Evolutionary conservation across 2,888 invertebrate species (phyloP), one percentile per base, ranked within the genome.

Genomic region (Maniola hyperantus): DNA sequence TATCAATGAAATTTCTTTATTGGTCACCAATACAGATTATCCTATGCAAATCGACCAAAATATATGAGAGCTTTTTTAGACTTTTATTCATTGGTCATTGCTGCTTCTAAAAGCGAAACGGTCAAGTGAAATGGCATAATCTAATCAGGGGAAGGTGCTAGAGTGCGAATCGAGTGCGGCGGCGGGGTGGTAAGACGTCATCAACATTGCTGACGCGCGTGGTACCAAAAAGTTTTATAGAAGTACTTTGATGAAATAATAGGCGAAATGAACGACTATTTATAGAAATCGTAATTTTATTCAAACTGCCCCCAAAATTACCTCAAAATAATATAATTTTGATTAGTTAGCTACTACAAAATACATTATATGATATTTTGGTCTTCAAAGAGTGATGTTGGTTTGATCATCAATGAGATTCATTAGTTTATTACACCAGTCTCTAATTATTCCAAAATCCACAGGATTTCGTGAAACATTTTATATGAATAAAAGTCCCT

Each of bases 111-210:
- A 66, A 44, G 50, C 6, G 58, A 20, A 54, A 54, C 15, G 53
- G 34, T 54, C n/a, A 42, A 33, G 53, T 50, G 42, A 46, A 62
- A 39, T 36, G 33, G 54, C 57, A 59, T 63, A 59, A 68, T 66
- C 42, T 36, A 66, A 66, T 65, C 62, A 55, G 58, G 33, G 59
- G 59, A 59, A 46, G 65, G 55, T 60, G 68, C 50, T 55, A 66
- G 64, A 60, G 64, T 66, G 66, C 54, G 44, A 64, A 69, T 61
- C 15, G 55, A 57, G 51, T 64, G n/a, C n/a, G n/a, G n/a, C n/a
- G n/a, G 66, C 50, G 66, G 66, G 66, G 54, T 51, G 51, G 48
- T 11, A 39, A 66, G 66, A 66, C 66, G 66, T 69, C 66, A 59
- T 20, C 1, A 42, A 11, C 11, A 18, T 13, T 18, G 55, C 39